A percentile compares a stretch with the other conserved stretches of the same genome.
Evolutionary conservation across 2,888 invertebrate genomes (phyloP).

Genomic region (Thysanoteuthis rhombus): DNA sequence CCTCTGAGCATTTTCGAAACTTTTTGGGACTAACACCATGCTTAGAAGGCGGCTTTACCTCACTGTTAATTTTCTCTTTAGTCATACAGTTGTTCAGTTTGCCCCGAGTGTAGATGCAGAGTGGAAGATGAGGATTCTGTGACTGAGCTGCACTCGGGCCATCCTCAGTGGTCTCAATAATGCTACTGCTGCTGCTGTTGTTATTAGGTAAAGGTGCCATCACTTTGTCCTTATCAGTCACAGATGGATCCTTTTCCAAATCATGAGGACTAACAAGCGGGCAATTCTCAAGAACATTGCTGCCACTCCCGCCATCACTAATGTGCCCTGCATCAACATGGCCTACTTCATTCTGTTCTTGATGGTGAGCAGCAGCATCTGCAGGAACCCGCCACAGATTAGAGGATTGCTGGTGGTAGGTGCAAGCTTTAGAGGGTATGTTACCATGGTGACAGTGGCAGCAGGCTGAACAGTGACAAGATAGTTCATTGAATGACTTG

Average conservation of each 20-base stretch:
- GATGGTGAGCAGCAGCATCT: background rate
- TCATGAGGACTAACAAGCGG: background rate
- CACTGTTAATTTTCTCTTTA: background rate
- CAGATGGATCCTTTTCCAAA: background rate
- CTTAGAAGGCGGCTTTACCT: slow-evolving; percentile 35
- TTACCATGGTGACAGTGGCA: slow-evolving; percentile 30
- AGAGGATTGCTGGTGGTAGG: slow-evolving; percentile 21
- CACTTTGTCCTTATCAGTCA: background rate
- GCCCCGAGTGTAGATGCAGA: slow-evolving; percentile 26
- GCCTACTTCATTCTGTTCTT: background rate
- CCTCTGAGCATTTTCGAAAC: slow-evolving; percentile 57
- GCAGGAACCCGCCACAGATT: background rate
- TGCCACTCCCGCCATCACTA: background rate
- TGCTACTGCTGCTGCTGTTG: background rate
- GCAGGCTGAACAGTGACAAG: slow-evolving; percentile 23
- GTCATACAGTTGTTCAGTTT: background rate
- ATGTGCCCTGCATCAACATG: background rate
- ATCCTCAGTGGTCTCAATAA: background rate
- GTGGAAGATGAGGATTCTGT: slow-evolving; percentile 47
- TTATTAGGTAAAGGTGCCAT: background rate
- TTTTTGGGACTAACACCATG: slow-evolving; percentile 53
- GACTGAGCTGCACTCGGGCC: slow-evolving; percentile 35
- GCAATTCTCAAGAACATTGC: background rate
- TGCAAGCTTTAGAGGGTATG: slow-evolving; percentile 23
- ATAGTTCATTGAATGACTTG: background rate